phyloP scores from a whole-genome alignment of 2,113 vertebrate species.

The Ariopsis seemanni region DNA sequence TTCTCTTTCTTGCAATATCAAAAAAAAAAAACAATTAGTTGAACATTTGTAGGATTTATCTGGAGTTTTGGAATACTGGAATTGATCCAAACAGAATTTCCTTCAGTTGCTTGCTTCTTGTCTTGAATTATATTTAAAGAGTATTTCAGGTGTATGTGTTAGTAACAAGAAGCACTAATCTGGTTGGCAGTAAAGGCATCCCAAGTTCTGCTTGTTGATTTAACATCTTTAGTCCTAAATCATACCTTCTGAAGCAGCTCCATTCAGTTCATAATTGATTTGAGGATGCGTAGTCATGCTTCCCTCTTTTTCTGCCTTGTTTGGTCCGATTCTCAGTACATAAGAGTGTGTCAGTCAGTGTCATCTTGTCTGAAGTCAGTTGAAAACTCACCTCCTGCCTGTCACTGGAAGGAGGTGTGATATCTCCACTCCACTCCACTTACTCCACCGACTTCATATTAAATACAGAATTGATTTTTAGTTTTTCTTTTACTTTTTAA shows the following conservation, averaged over 20 bases:
- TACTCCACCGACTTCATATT: conserved; percentile 3
- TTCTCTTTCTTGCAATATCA: not conserved
- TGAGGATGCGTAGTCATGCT: no score
- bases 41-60: not conserved
- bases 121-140: not conserved
- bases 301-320: not conserved
- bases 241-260: not conserved
- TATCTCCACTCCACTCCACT: not conserved
- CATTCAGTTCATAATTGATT: no score
- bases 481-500: not conserved
- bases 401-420: not conserved
- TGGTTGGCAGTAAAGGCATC: not conserved
- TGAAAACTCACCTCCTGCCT: conserved; percentile 5
- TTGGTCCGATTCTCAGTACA: not conserved
- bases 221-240: not conserved
- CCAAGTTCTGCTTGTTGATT: not conserved
- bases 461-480: conserved; percentile 13
- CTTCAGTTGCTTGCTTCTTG: not conserved
- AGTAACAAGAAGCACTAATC: not conserved
- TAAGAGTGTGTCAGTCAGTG: not conserved
- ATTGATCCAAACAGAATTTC: not conserved
- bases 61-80: not conserved
- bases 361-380: not conserved
- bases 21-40: not conserved
- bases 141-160: not conserved